Base-by-base conservation (phyloP, 2,113 vertebrate genomes). In the Zosterops japonicus region DNA sequence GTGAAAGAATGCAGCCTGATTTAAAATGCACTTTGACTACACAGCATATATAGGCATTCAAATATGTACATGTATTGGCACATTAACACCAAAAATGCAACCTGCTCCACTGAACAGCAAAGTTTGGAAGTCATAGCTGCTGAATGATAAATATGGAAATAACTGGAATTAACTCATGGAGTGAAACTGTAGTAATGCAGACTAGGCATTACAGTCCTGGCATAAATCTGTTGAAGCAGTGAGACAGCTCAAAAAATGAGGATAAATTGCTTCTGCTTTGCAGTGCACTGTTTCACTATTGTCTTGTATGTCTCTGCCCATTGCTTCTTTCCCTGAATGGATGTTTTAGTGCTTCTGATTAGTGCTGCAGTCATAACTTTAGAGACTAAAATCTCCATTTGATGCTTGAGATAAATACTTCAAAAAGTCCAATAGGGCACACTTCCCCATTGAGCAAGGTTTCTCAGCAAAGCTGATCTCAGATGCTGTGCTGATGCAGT, bases 131-230 rank as follows among this genome's bases (percentile, higher is more conserved):
- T 74, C 67, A 70, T 39, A 88, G 82, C 46, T 90, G 59, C 81
- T 88, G 63, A 70, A 86, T 74, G 68, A 80, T 96, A 88, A 91
- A 93, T 91, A 59, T 50, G 27, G 78, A 87, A 90, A 77, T 93
- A 91, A 86, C 60, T 74, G 75, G 75, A 63, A 55, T 93, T 91
- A 91, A 65, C 52, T 96, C 87, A 88, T 77, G 83, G 63, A 65
- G 72, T 71, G 91, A 89, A 87, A 79, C 33, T 63, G 29, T 33
- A 65, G 69, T 71, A 87, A 39, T 75, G 70, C 78, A 80, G 75
- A 47, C 27, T 80, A 53, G 53, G 76, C 3, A 0, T 85, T 94
- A 76, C 33, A 61, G 61, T 50, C 52, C 35, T 52, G 94, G 57
- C 91, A 50, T 79, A 90, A 91, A 85, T 85, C 53, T 87, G 46